Base-by-base conservation (phyloP, 2,797 vertebrate genomes). In the Eupleurogrammus muticus region DNA sequence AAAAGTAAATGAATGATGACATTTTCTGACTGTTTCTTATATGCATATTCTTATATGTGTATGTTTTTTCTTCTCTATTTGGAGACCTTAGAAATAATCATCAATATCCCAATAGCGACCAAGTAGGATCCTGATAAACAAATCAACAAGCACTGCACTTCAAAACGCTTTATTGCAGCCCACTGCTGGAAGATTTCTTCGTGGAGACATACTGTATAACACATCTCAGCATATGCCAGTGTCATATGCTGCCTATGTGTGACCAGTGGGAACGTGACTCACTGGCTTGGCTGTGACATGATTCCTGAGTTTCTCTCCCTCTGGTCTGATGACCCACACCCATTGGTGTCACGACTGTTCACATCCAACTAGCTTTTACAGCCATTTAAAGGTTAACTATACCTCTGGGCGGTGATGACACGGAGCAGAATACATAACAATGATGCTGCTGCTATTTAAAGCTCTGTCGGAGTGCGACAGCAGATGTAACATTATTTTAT, bases 351-450 rank as follows among this genome's bases (percentile, higher is more conserved):
- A 83, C 64, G 58, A 83, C 66, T 75, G 69, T 81, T 84, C 73
- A 62, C 73, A 61, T 80, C 67, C 72, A 69, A 71, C 71, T n/a
- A 52, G 74, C 73, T 80, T 78, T 87, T 70, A 83, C 58, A 73
- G 75, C 70, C 71, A 77, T 82, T 89, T 75, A 84, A 87, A 87
- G 83, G 86, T 76, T 78, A 82, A 81, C 62, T 59, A 28, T 28
- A 87, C 70, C 56, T 76, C 67, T 28, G 62, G 71, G 74, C 32
- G 35, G 69, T 63, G 48, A 77, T 79, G 68, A 73, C 81, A 76
- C 56, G 19, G 67, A 87, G 65, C 67, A 74, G 68, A 81, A 83
- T 32, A 65, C 52, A 77, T 55, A 76, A 77, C 68, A 76, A 51
- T 61, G 53, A 81, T 23, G 49, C 58, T 2, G 24, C 1, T 51